Conservation (phyloP, 1,140 invertebrate genomes). For the Panonychus citri region DNA sequence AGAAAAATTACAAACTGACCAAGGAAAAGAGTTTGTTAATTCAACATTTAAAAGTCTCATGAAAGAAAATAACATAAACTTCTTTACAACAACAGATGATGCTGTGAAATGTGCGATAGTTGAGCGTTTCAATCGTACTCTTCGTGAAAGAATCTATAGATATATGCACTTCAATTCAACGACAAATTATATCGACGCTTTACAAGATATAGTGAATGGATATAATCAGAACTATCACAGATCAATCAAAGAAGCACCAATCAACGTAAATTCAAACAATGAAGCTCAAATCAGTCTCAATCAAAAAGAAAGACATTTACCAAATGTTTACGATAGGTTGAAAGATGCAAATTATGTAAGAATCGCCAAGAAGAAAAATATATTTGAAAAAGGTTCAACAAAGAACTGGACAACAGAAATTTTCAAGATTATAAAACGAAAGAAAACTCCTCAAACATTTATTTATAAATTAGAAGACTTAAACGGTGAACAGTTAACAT, state of each 20-base stretch:
- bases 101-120: slow-evolving; percentile 23
- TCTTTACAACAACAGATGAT: slow-evolving; percentile 22
- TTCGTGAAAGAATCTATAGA: slow-evolving; percentile 14
- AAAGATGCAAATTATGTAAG: background rate
- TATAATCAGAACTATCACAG: slow-evolving; percentile 25
- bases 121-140: slow-evolving; percentile 25
- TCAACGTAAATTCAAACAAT: background rate
- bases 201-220: slow-evolving; percentile 1
- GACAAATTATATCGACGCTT: background rate
- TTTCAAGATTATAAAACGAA: background rate
- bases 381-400: background rate
- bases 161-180: background rate
- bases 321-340: background rate
- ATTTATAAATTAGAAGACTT: background rate
- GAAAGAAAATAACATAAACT: slow-evolving; percentile 20
- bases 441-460: background rate
- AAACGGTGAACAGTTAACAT: background rate
- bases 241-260: slow-evolving; percentile 23
- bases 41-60: slow-evolving; percentile 17
- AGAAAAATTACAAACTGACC: slow-evolving; percentile 4
- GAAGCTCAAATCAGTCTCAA: background rate
- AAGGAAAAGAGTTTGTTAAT: slow-evolving; percentile 8
- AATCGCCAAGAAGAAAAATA: background rate
- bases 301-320: background rate
- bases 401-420: background rate